phyloP scores from a whole-genome alignment of 2,113 vertebrate genomes.

The Festucalex cinctus region DNA sequence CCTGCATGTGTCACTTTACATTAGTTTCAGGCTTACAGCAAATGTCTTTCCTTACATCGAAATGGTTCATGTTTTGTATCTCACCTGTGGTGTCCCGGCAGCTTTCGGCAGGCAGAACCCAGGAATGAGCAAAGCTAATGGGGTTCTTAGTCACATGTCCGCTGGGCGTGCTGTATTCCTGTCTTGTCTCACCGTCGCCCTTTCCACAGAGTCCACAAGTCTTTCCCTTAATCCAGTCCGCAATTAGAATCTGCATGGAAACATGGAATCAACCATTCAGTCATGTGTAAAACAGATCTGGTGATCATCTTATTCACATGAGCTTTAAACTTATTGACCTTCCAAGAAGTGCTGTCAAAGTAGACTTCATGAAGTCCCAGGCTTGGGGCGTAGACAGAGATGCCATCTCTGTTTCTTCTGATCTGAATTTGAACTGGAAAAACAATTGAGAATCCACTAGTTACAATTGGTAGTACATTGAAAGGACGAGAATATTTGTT shows the following conservation, averaged over 20 bases:
- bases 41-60: neutral
- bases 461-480: neutral
- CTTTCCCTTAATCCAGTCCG: slow-evolving; percentile 79
- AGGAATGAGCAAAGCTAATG: slow-evolving; percentile 74
- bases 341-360: slow-evolving; percentile 44
- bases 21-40: neutral
- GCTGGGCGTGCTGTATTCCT: slow-evolving; percentile 72
- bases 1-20: neutral
- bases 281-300: neutral
- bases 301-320: neutral
- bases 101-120: slow-evolving; percentile 71
- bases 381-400: slow-evolving; percentile 50
- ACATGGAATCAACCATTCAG: neutral
- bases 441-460: neutral
- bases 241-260: slow-evolving; percentile 68
- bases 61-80: neutral
- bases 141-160: slow-evolving; percentile 61
- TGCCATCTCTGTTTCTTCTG: slow-evolving; percentile 39
- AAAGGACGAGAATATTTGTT: neutral
- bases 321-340: slow-evolving; percentile 29
- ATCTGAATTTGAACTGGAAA: slow-evolving; percentile 45
- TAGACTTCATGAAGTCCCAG: slow-evolving; percentile 65
- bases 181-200: slow-evolving; percentile 71
- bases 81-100: slow-evolving; percentile 62
- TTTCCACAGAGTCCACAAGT: slow-evolving; percentile 80